phyloP scores from a whole-genome alignment of 2,797 vertebrate species.

The Mionectes olivaceus region DNA sequence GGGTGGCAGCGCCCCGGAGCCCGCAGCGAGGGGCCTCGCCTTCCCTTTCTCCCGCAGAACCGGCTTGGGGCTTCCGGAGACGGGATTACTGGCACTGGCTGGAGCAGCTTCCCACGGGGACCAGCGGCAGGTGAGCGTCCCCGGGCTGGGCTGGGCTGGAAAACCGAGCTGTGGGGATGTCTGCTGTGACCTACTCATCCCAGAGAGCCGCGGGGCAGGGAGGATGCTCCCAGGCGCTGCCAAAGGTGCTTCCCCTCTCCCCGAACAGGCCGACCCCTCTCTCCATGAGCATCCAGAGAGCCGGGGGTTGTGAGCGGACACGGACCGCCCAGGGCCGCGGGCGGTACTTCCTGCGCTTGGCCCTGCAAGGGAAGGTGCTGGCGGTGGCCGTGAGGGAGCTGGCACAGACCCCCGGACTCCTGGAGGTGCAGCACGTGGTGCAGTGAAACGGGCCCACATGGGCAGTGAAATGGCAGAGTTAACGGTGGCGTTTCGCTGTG shows the following conservation, averaged over 20 bases:
- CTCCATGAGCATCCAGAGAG: not conserved
- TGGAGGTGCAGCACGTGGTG: constrained; percentile 59
- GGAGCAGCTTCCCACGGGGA: not conserved
- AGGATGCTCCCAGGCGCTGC: not conserved
- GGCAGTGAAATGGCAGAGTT: accelerated
- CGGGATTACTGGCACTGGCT: constrained; percentile 3
- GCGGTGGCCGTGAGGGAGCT: constrained; percentile 78
- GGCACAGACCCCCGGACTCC: constrained; percentile 75
- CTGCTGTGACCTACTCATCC: not conserved
- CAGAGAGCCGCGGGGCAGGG: not conserved
- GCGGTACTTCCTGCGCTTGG: constrained; percentile 82
- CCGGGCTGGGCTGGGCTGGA: not conserved
- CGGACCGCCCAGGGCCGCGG: constrained; percentile 80
- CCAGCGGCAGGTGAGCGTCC: not conserved
- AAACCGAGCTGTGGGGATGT: not conserved
- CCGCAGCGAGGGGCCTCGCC: not conserved
- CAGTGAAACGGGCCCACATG: not conserved
- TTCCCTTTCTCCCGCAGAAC: not conserved
- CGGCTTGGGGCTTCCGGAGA: not conserved
- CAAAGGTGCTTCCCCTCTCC: not conserved
- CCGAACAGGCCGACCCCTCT: not conserved
- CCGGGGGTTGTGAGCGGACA: not conserved
- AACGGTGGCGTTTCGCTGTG: accelerated
- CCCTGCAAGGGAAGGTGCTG: constrained; percentile 81
- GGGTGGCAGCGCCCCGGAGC: not conserved